Evolutionary conservation across 2,888 invertebrate genomes (phyloP), one percentile per base, ranked within the genome.

Genomic region (Ectobius pallidus): DNA sequence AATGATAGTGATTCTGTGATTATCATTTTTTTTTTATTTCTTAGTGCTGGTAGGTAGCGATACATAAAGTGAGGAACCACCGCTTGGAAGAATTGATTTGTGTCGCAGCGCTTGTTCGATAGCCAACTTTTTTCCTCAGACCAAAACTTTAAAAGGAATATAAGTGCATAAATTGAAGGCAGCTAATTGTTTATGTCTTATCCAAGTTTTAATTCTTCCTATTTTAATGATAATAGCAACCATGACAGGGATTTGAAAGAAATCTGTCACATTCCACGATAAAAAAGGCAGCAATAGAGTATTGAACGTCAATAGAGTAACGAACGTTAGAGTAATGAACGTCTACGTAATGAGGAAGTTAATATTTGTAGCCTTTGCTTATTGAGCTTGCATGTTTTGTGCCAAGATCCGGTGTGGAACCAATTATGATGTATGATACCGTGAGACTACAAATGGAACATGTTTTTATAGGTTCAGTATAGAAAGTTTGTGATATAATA

Each of bases 1-100:
- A 62, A 34, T 49, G 49, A 44, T 73, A 73, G 72, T 73, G 72
- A 68, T 25, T 72, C 69, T 72, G 72, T 72, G 69, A 72, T 69
- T 61, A 30, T 6, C 22, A 4, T 11, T 6, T 55, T 14, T 25
- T 34, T 46, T 46, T 46, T 58, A 16, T 58, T 30, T 30, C 32
- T 30, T 58, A 58, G 58, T 58, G 30, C 58, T 30, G 58, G 16
- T 58, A 30, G 58, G n/a, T 14, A 52, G 6, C 16, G 34, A 34
- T 34, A 34, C 34, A 58, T 30, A 22, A 22, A 25, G 20, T 22
- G 25, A 22, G 25, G 25, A 52, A 52, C 16, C n/a, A n/a, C 18
- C 22, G 16, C 16, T 58, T 9, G 58, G 32, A 25, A 34, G 34
- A 34, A 34, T 11, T 14, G 30, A 30, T 58, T 6, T 58, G 16